Conservation (phyloP, 2,113 vertebrate genomes). For the Psilopsiagon aymara region DNA sequence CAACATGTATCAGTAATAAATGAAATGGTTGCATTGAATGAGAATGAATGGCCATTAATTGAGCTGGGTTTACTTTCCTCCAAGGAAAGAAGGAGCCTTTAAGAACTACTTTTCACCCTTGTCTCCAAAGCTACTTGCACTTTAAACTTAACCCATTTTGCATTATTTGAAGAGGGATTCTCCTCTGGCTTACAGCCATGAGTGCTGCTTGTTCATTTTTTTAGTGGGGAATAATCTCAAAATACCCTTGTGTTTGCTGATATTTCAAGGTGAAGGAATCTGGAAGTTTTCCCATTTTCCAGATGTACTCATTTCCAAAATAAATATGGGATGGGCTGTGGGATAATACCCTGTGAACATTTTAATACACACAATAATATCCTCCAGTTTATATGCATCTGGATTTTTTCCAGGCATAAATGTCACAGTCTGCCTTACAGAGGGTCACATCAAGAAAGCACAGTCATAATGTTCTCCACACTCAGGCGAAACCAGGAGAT, state of each 20-base stretch:
- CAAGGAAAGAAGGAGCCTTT: not conserved
- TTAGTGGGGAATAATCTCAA: slow-evolving; percentile 59
- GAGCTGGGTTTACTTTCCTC: slow-evolving; percentile 24
- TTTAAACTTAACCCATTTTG: slow-evolving; percentile 37
- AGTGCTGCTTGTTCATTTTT: slow-evolving; percentile 59
- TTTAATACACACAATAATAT: slow-evolving; percentile 70
- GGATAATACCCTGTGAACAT: slow-evolving; percentile 68
- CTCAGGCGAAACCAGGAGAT: not conserved
- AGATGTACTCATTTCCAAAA: slow-evolving; percentile 73
- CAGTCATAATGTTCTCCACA: not conserved
- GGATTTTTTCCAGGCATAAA: slow-evolving; percentile 50
- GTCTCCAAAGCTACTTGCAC: slow-evolving; percentile 1
- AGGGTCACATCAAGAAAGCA: not conserved
- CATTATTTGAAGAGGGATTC: slow-evolving; percentile 56
- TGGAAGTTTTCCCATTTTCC: slow-evolving; percentile 79
- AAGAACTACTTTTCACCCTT: slow-evolving; percentile 15
- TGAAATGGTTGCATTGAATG: not conserved
- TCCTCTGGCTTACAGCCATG: slow-evolving; percentile 33
- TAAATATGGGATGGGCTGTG: slow-evolving; percentile 69
- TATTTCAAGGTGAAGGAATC: slow-evolving; percentile 78
- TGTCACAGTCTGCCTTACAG: not conserved
- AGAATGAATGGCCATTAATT: not conserved
- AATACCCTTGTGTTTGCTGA: slow-evolving; percentile 71
- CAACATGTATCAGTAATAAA: not conserved
- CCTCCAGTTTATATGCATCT: slow-evolving; percentile 59